Base-by-base conservation (phyloP, 2,888 invertebrate species). In the Drosophila merina region DNA sequence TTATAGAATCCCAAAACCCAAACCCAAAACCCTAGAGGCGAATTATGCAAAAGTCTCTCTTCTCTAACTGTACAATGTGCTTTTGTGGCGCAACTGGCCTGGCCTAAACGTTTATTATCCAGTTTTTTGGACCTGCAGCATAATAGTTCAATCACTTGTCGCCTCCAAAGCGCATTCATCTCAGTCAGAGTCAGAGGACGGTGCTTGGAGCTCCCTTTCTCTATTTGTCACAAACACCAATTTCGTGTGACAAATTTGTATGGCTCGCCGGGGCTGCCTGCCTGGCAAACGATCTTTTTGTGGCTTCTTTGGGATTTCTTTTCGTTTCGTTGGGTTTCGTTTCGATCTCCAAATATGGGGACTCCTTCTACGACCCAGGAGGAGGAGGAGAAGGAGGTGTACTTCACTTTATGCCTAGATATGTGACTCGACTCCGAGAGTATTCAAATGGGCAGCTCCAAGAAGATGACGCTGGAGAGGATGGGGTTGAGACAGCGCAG, bases 221-320 rank as follows among this genome's bases (percentile, higher is more conserved):
- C 82, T 75, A 84, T 84, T 84, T 84, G 84, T 88, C 84, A 85
- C 85, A 88, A 81, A 87, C 88, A 87, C 88, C 88, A 84, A 88
- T 84, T 88, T 76, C 79, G 88, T 87, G 88, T 84, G 84, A 87
- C 84, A 88, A 84, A 84, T 88, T 88, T 87, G 88, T 84, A 74
- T 74, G 74, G 66, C 64, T 33, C 40, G 52, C 30, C 1, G 20
- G 20, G 14, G 0, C 14, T 14, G 14, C 14, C 36, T 47, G 40
- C 50, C 48, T 50, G 12, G 42, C 14, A 14, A 14, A 14, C 14
- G 14, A 14, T 14, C 14, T 14, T 14, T 14, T 14, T 14, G 14
- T 55, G 31, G 31, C 71, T 58, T 62, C 62, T 45, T 45, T 51
- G 48, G 42, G 26, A 14, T 56, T 56, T 56, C n/a, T 26, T 3